Conservation (phyloP, 1,140 invertebrate genomes). For the Gyrodactylus bullatarudis region DNA sequence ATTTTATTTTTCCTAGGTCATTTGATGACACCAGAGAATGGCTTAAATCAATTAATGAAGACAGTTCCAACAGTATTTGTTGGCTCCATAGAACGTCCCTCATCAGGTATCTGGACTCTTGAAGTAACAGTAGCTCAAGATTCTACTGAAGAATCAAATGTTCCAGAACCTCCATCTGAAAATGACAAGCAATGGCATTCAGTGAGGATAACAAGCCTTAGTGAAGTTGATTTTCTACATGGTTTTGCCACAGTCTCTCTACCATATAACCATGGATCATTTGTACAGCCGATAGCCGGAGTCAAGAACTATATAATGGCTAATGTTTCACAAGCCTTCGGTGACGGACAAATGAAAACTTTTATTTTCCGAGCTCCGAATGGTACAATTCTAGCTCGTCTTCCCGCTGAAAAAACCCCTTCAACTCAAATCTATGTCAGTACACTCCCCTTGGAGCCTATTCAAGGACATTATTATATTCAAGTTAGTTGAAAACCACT, state of each 20-base stretch:
- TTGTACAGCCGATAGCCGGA: conserved; percentile 23
- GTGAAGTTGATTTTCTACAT: conserved; percentile 27
- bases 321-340: background rate
- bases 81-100: conserved; percentile 15
- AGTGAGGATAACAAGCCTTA: conserved; percentile 27
- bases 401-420: background rate
- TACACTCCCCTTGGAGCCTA: background rate
- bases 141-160: background rate
- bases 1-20: background rate
- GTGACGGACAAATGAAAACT: background rate
- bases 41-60: conserved; percentile 16
- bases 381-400: background rate
- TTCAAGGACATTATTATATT: conserved; percentile 3
- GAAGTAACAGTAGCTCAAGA: conserved; percentile 25
- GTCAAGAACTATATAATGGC: conserved; percentile 7
- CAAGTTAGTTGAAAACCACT: background rate
- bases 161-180: too few species aligned
- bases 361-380: background rate
- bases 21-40: conserved; percentile 13
- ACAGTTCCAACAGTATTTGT: background rate
- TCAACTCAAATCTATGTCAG: background rate
- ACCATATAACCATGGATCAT: conserved; percentile 23
- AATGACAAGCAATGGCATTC: conserved; percentile 21
- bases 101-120: conserved; percentile 28
- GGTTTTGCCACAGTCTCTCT: conserved; percentile 30